A percentile compares a stretch with the other conserved stretches of the same genome.
These are phyloP conservation scores for Hydropsyche betteni DNA, from an alignment of 2,888 invertebrate species.

Conservation along the genomic window DNA sequence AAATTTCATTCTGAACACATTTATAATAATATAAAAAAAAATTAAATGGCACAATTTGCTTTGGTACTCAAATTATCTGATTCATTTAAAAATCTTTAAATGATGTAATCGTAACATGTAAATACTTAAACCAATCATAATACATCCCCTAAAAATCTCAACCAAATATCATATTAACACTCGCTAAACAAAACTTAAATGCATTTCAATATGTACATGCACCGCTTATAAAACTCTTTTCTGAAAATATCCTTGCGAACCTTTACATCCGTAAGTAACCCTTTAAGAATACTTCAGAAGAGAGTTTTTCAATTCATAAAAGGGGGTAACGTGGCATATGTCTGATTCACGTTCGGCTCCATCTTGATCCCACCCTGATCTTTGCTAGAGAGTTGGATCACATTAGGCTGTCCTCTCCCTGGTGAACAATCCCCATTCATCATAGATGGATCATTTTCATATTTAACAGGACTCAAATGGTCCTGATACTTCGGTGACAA, in stretches of 20 bases:
- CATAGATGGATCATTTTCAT: constrained; percentile 54
- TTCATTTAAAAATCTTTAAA: too few species aligned
- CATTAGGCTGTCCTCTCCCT: constrained; percentile 54
- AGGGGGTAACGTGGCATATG: constrained; percentile 78
- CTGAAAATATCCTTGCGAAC: constrained; percentile 8
- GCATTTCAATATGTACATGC: constrained; percentile 40
- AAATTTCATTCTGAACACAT: too few species aligned
- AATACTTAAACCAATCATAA: neutral
- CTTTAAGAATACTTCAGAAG: constrained; percentile 65
- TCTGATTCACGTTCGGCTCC: constrained; percentile 68
- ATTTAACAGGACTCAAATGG: constrained; percentile 63
- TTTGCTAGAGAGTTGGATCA: constrained; percentile 61
- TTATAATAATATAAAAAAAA: too few species aligned
- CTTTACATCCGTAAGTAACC: neutral
- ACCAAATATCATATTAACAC: constrained; percentile 6
- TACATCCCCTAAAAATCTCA: neutral
- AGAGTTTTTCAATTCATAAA: constrained; percentile 78
- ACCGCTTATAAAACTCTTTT: constrained; percentile 48
- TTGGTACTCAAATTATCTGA: too few species aligned
- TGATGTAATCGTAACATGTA: too few species aligned
- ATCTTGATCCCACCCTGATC: constrained; percentile 63
- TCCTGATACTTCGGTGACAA: constrained; percentile 71
- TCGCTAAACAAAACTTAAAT: constrained; percentile 18
- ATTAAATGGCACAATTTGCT: too few species aligned
- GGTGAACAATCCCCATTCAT: constrained; percentile 53